These are phyloP conservation scores for Athalia cordata DNA, from an alignment of 2,888 invertebrate genomes.

Conservation along the genomic window DNA sequence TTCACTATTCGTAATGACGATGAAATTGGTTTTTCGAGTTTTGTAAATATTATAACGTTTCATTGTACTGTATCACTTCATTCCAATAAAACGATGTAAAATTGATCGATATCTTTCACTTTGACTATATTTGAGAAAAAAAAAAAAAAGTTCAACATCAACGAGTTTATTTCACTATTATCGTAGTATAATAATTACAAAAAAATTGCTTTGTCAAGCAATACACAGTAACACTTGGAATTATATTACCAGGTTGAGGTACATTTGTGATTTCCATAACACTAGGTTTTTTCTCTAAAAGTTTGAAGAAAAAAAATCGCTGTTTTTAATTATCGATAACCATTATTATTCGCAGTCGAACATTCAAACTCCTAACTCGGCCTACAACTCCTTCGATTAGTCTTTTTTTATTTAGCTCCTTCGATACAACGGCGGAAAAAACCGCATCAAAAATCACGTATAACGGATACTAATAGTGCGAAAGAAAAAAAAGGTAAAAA, in stretches of 20 bases:
- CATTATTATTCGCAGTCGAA: not conserved
- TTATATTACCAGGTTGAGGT: conserved; percentile 11
- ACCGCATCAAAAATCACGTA: no score
- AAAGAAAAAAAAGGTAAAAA: no score
- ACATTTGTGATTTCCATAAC: not conserved
- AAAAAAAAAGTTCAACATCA: conserved; percentile 3
- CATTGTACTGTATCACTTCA: conserved; percentile 62
- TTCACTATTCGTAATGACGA: not conserved
- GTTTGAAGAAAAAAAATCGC: not conserved
- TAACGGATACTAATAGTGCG: no score
- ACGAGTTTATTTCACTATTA: conserved; percentile 1
- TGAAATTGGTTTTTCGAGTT: conserved; percentile 44
- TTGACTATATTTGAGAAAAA: not conserved
- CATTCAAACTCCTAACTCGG: no score
- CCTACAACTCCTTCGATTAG: no score
- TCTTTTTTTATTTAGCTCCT: no score
- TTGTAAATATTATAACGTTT: conserved; percentile 56
- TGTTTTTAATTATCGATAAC: not conserved
- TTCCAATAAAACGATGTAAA: conserved; percentile 61
- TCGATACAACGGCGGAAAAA: no score
- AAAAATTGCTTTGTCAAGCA: no score
- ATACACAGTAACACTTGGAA: conserved; percentile 9
- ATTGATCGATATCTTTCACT: not conserved
- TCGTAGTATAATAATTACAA: not conserved
- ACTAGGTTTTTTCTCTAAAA: not conserved